Percentiles rank a stretch among this genome's conserved stretches.
Evolutionary conservation across 2,888 invertebrate genomes (phyloP).

Genomic region (Nomada flava): DNA sequence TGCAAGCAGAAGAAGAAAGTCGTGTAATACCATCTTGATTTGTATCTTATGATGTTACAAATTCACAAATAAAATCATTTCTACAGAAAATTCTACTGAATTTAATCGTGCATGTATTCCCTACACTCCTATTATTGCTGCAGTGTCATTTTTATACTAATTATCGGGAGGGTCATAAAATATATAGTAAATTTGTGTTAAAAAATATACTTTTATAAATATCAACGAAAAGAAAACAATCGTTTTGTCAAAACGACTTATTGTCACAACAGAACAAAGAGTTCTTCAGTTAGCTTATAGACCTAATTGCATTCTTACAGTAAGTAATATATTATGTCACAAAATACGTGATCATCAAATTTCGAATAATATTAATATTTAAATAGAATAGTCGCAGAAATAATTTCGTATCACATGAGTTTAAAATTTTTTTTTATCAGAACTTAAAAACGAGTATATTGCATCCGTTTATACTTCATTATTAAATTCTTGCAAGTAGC

Average conservation of each 20-base stretch:
- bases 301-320: slow-evolving; percentile 2
- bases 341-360: slow-evolving; percentile 15
- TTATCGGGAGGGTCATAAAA: neutral
- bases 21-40: slow-evolving; percentile 40
- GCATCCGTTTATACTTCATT: neutral
- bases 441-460: slow-evolving; percentile 4
- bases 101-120: slow-evolving; percentile 7
- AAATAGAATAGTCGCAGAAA: neutral
- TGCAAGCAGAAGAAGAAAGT: slow-evolving; percentile 4
- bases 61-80: slow-evolving; percentile 57
- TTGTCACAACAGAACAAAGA: slow-evolving; percentile 35
- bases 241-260: slow-evolving; percentile 57
- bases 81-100: slow-evolving; percentile 17
- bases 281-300: slow-evolving; percentile 8
- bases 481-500: slow-evolving; percentile 14
- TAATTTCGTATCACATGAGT: slow-evolving; percentile 11
- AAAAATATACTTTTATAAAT: slow-evolving; percentile 65
- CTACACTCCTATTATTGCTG: neutral
- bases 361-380: slow-evolving; percentile 12
- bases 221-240: slow-evolving; percentile 52
- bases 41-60: slow-evolving; percentile 58
- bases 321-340: slow-evolving; percentile 15
- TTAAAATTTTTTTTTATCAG: slow-evolving; percentile 1
- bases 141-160: neutral
- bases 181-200: slow-evolving; percentile 18